phyloP scores from a whole-genome alignment of 2,888 invertebrate species.

The Caenorhabditis virilis region DNA sequence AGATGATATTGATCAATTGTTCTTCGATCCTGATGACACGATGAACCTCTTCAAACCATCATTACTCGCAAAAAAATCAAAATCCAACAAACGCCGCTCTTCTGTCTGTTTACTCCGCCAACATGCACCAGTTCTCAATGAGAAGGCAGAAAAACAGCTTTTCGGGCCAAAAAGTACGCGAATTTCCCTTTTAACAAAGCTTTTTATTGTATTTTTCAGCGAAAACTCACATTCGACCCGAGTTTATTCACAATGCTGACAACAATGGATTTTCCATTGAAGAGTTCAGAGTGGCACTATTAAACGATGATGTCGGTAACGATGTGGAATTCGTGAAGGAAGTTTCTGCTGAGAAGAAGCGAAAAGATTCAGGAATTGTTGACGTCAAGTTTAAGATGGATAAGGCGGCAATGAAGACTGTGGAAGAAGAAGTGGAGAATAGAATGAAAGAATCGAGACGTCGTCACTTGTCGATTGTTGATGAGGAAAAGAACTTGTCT shows the following conservation, averaged over 20 bases:
- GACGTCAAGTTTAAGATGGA: neutral
- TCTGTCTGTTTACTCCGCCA: conserved; percentile 17
- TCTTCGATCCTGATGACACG: conserved; percentile 21
- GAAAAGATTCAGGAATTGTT: conserved; percentile 26
- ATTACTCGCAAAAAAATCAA: too few relatives aligned
- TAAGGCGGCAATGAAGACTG: neutral
- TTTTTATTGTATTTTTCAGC: conserved; percentile 10
- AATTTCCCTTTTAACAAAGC: neutral
- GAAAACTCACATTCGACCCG: conserved; percentile 6
- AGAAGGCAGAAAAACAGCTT: neutral
- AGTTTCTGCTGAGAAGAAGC: neutral
- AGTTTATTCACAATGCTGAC: conserved; percentile 12
- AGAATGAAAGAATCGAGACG: conserved; percentile 2
- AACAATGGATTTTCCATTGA: conserved; percentile 23
- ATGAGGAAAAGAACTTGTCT: conserved; percentile 7
- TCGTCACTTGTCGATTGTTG: conserved; percentile 8
- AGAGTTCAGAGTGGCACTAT: conserved; percentile 30
- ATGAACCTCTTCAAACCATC: conserved; percentile 12
- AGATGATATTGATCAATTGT: conserved; percentile 8
- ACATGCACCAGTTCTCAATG: conserved; percentile 5
- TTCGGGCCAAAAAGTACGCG: conserved; percentile 25
- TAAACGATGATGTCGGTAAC: conserved; percentile 10
- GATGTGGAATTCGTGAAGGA: neutral
- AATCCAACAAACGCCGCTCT: conserved; percentile 13
- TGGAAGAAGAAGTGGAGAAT: conserved; percentile 11